phyloP scores from a whole-genome alignment of 2,888 invertebrate genomes.

The Agrochola macilenta region DNA sequence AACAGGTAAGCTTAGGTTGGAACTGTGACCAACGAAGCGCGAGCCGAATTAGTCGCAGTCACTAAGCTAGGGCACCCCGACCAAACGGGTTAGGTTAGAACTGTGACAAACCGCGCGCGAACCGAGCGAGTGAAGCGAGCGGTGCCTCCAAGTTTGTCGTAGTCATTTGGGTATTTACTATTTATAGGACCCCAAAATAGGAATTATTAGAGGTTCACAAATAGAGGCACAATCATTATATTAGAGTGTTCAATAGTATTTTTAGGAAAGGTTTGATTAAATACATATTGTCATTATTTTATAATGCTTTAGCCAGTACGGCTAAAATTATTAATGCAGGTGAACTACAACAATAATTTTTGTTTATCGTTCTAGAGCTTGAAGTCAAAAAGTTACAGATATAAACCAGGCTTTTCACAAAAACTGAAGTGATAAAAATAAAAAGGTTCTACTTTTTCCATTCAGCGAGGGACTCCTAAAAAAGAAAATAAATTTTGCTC shows the following conservation, averaged over 20 bases:
- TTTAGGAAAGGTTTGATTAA: not conserved
- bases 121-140: not conserved
- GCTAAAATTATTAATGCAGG: not conserved
- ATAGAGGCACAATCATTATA: not conserved
- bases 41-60: no score
- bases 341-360: not conserved
- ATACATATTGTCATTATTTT: not conserved
- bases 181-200: not conserved
- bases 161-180: not conserved
- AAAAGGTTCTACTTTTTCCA: not conserved
- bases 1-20: not conserved
- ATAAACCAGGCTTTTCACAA: not conserved
- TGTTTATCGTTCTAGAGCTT: not conserved
- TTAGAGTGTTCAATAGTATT: not conserved
- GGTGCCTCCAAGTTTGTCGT: not conserved
- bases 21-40: no score
- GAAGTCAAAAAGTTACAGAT: not conserved
- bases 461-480: conserved; percentile 23
- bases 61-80: not conserved
- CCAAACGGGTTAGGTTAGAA: not conserved
- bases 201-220: not conserved
- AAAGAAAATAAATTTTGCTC: conserved; percentile 49
- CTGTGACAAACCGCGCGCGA: no score
- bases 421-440: not conserved
- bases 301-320: not conserved